Evolutionary conservation across 2,888 invertebrate species (phyloP), one percentile per base, ranked within the genome.

Genomic region (Dicycla oo): DNA sequence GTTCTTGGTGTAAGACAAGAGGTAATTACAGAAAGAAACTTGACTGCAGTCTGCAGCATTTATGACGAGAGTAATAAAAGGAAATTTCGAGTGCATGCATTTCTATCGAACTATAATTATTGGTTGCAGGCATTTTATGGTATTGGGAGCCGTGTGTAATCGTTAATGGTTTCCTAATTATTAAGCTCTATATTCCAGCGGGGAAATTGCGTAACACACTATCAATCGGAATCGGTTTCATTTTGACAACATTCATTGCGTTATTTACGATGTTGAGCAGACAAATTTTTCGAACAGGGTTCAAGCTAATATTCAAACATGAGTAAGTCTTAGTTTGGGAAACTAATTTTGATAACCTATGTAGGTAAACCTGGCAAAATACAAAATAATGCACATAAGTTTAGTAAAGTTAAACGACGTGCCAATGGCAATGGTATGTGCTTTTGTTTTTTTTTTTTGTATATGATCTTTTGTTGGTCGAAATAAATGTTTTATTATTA

Each of bases 11-110:
- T 65, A 69, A 54, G 65, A 75, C 65, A 71, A 61, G 57, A 43
- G 34, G 78, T 78, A 64, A 81, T 78, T 76, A 80, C 57, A 11
- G 56, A 61, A 65, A 34, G 15, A 56, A 80, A 62, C 47, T 58
- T 74, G 40, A 26, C 30, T 64, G 63, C 43, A 53, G 13, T 26
- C n/a, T 57, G 63, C n/a, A 72, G 10, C 49, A 8, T 54, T 74
- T 63, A 66, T 61, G 51, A 38, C 8, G 11, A 18, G 3, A 62
- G 40, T 43, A 10, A 23, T 69, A 53, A 69, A 75, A 18, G 18
- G 68, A 49, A 47, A 61, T 40, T 61, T 40, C 6, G 56, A 49
- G 40, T 49, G 34, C 13, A 15, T 56, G 26, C 23, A 63, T 38
- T 62, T 58, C 13, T 62, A 49, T 81, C 4, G 8, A 58, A 53